Evolutionary conservation across 2,888 invertebrate genomes (phyloP), one percentile per base, ranked within the genome.

Genomic region (Zelleria hepariella): DNA sequence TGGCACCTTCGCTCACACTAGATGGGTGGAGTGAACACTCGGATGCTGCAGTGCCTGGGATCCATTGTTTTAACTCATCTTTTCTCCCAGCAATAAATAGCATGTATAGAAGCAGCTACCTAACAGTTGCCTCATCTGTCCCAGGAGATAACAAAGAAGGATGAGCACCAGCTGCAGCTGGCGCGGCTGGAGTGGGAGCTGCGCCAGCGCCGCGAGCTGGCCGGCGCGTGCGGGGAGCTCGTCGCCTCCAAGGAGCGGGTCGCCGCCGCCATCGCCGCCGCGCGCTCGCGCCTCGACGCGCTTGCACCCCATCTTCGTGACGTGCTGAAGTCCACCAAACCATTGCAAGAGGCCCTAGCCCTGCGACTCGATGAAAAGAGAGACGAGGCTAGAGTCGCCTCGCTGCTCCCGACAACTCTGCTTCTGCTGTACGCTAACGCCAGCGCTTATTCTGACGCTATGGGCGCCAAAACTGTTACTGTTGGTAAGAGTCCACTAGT

Each of bases 141-240:
- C 23, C 60, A 94, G 94, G 92, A 93, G 60, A 70, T 91, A 26
- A 95, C 95, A 1, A 90, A 91, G 68, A 83, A 80, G 55, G 92
- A 95, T 80, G 90, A 91, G 49, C 98, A 98, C 82, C 94, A 94
- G 69, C 87, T 94, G 62, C 94, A 95, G 71, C 80, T 98, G 62
- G 95, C 96, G 24, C 92, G 97, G 62, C 84, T 98, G 32, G 96
- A 98, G 74, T 97, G 96, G 94, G 98, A 98, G 78, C 82, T 98
- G 58, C 93, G 93, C 20, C 96, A 98, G 75, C 91, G 98, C 1
- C 95, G 97, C 73, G 93, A 95, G 68, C 85, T 97, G 53, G 92
- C 96, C 0, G 91, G 92, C 47, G 91, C 94, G 26, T 94, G 95
- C 69, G 93, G 92, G 70, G 92, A 94, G 63, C 83, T 96, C 6